Base-by-base conservation (phyloP, 2,888 invertebrate genomes). In the Nematopogon swammerdamellus region DNA sequence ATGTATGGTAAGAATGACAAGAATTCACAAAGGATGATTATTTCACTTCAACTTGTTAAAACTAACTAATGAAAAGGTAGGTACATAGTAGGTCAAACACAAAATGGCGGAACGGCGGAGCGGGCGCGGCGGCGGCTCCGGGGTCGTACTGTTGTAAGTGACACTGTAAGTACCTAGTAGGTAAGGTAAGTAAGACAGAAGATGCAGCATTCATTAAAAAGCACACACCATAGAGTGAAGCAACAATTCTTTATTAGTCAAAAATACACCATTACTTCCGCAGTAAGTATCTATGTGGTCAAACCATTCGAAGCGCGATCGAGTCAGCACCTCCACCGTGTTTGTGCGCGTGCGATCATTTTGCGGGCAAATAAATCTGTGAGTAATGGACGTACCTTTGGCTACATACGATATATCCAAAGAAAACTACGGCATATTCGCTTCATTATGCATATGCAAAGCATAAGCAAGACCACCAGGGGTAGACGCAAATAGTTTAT, bases 391-490 rank as follows among this genome's bases (percentile, higher is more conserved):
- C 79, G 75, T 80, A 80, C 80, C 80, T 80, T 80, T 68, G 69
- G 74, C 80, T 80, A 80, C 76, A 80, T 73, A 69, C 79, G 80
- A 73, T 80, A 80, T 67, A 81, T 81, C 80, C 80, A 81, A 74
- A 80, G 80, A 77, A 81, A 77, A 80, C 79, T 81, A 81, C 79
- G 79, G 80, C 80, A 81, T 68, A 81, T 80, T 76, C 80, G 79
- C 80, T 80, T 81, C 80, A 81, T 79, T 68, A 81, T 80, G 80
- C 79, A 80, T 70, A 81, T 80, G 80, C 80, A 81, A 81, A 81
- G 80, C 76, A 80, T 80, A 79, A 81, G 72, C 77, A 80, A 80
- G 79, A 80, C 80, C 80, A 80, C 80, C 80, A 80, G 75, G 71
- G 80, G 80, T 70, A 80, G 71, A 79, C 80, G 75, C 70, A 80